Evolutionary conservation across 2,797 vertebrate genomes (phyloP), one percentile per base, ranked within the genome.

Genomic region (Sebastolobus alascanus): DNA sequence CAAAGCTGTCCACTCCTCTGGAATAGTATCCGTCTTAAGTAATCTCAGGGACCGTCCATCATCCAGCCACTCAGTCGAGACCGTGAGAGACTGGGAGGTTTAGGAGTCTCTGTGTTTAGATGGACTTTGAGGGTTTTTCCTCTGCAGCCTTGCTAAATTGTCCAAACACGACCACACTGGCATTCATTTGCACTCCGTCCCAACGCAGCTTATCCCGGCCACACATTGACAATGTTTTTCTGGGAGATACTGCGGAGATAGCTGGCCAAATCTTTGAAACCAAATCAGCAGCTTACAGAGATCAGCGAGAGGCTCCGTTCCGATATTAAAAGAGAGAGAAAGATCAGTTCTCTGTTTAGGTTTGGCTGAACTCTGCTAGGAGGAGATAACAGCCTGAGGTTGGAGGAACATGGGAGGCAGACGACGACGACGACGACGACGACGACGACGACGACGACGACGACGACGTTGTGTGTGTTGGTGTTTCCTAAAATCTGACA

Each of bases 121-220:
- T 82, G 91, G 46, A 94, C 90, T 95, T 94, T 91, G 79, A 92
- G 91, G 91, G 80, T 83, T 93, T 92, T 93, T 93, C 83, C 86
- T 90, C 86, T 71, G 79, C 79, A 91, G 91, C 89, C 87, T 84
- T 31, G 89, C 78, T 95, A 94, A 96, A 94, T 93, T 90, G 87
- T 95, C 90, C 90, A 96, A 96, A 95, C 92, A 95, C 68, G 92
- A 94, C 92, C 94, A 94, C 93, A 92, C 89, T 92, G 92, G 93
- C 89, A 93, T 93, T 95, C 91, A 92, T 94, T 92, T 95, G 89
- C 88, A 89, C 90, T 87, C 92, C 84, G 92, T 90, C 92, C 84
- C 84, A 82, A 84, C 71, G 79, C 81, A 87, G 91, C 90, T 93
- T 92, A 94, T 85, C 88, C 91, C 93, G 94, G 92, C 94, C 95